phyloP scores from a whole-genome alignment of 1,140 invertebrate species.

The Melipona quadrifasciata region DNA sequence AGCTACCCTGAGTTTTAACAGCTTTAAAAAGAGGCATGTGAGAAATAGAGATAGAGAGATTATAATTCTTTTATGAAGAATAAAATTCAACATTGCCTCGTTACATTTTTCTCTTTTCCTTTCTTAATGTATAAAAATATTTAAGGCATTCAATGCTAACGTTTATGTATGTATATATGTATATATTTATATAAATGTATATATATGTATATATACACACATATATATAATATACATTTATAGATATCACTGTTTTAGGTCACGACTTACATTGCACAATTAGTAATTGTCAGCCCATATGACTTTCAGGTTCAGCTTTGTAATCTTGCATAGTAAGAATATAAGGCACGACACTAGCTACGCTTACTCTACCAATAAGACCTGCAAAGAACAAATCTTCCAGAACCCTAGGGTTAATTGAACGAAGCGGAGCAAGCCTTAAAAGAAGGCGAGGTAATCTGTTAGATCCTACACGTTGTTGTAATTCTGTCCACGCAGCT shows the following conservation, averaged over 20 bases:
- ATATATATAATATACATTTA: slow-evolving; percentile 8
- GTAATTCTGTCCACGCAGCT: slow-evolving; percentile 87
- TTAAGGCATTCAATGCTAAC: slow-evolving; percentile 56
- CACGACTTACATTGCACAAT: slow-evolving; percentile 68
- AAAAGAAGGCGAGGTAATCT: slow-evolving; percentile 87
- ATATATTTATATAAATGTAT: slow-evolving; percentile 16
- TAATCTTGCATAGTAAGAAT: slow-evolving; percentile 89
- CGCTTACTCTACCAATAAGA: slow-evolving; percentile 94
- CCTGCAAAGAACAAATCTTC: slow-evolving; percentile 97
- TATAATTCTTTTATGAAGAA: slow-evolving; percentile 38
- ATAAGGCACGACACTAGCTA: slow-evolving; percentile 95
- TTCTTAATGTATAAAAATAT: slow-evolving; percentile 57
- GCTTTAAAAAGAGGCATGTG: slow-evolving; percentile 35
- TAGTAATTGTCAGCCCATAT: slow-evolving; percentile 76
- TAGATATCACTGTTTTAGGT: slow-evolving; percentile 53
- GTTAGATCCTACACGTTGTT: slow-evolving; percentile 84
- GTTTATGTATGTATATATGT: slow-evolving; percentile 32
- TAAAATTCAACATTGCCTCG: slow-evolving; percentile 43
- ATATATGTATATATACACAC: slow-evolving; percentile 16
- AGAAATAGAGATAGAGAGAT: slow-evolving; percentile 2
- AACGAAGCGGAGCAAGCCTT: slow-evolving; percentile 89
- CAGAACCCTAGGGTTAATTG: slow-evolving; percentile 89
- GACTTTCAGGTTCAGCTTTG: slow-evolving; percentile 79
- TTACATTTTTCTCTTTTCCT: slow-evolving; percentile 24
- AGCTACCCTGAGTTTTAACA: slow-evolving; percentile 50